phyloP scores from a whole-genome alignment of 1,140 invertebrate genomes.

The Bradynema listronoti region DNA sequence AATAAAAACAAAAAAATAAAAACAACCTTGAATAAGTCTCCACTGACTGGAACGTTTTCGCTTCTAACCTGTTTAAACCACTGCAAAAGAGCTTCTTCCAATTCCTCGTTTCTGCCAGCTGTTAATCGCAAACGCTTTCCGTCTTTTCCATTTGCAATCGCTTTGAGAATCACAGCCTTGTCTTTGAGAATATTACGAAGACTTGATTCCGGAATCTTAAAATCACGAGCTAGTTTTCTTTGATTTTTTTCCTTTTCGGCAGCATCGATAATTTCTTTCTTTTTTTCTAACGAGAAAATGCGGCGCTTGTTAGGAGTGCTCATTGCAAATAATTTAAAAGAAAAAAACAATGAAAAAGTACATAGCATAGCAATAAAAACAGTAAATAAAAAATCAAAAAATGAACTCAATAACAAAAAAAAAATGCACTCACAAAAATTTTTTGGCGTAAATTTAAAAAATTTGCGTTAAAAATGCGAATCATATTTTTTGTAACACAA shows the following conservation, averaged over 20 bases:
- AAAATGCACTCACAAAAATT: too few species aligned
- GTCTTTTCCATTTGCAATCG: neutral
- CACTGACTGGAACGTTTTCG: neutral
- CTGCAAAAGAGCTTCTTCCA: neutral
- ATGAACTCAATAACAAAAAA: too few species aligned
- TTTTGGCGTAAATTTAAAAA: too few species aligned
- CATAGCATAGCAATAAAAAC: too few species aligned
- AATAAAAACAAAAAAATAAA: neutral
- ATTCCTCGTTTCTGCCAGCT: neutral
- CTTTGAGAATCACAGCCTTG: conserved; percentile 5
- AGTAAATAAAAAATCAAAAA: too few species aligned
- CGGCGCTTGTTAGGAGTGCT: too few species aligned
- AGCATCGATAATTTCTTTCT: neutral
- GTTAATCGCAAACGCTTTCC: neutral
- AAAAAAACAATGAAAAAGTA: too few species aligned
- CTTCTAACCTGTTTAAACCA: neutral
- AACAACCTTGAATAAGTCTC: neutral
- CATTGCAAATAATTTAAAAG: too few species aligned
- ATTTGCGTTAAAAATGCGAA: too few species aligned
- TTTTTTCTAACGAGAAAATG: neutral
- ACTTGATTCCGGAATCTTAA: conserved; percentile 1
- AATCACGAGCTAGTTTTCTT: neutral
- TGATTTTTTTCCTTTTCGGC: neutral
- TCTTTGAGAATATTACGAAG: neutral
- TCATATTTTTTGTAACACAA: too few species aligned